phyloP scores from a whole-genome alignment of 2,888 invertebrate species.

The Caenorhabditis sinica region DNA sequence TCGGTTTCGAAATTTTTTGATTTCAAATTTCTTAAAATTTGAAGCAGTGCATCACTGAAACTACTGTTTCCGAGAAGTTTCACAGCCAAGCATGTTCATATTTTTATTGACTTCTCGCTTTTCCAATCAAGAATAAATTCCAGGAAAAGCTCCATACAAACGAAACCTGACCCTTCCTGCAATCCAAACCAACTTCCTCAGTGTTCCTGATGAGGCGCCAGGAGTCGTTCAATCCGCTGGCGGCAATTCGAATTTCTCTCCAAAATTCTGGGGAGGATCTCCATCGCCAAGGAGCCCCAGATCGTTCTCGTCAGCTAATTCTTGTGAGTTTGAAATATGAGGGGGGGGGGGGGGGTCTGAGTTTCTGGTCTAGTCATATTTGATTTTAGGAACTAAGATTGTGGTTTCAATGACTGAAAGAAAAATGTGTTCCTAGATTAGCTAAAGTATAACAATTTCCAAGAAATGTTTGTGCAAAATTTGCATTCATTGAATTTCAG shows the following conservation, averaged over 20 bases:
- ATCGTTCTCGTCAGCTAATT: constrained; percentile 53
- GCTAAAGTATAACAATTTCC: no score
- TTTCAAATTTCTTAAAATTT: not conserved
- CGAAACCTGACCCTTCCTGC: constrained; percentile 71
- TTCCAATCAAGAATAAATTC: not conserved
- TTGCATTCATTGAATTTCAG: not conserved
- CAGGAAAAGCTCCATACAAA: constrained; percentile 67
- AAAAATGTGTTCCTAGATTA: no score
- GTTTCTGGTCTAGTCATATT: no score
- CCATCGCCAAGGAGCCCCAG: constrained; percentile 71
- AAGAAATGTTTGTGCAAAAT: no score
- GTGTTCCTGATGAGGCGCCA: constrained; percentile 68
- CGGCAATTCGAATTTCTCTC: constrained; percentile 39
- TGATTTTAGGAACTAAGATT: no score
- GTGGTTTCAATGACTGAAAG: no score
- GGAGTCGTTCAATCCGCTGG: constrained; percentile 45
- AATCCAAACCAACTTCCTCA: constrained; percentile 63
- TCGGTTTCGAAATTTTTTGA: not conserved
- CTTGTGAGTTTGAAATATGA: constrained; percentile 34
- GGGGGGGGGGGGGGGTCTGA: no score
- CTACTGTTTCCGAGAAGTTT: no score
- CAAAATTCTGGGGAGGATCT: constrained; percentile 72
- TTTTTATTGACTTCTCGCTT: not conserved
- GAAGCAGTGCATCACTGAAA: not conserved
- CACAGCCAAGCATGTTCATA: no score